phyloP scores from a whole-genome alignment of 2,113 vertebrate species.

The Hippotragus niger region DNA sequence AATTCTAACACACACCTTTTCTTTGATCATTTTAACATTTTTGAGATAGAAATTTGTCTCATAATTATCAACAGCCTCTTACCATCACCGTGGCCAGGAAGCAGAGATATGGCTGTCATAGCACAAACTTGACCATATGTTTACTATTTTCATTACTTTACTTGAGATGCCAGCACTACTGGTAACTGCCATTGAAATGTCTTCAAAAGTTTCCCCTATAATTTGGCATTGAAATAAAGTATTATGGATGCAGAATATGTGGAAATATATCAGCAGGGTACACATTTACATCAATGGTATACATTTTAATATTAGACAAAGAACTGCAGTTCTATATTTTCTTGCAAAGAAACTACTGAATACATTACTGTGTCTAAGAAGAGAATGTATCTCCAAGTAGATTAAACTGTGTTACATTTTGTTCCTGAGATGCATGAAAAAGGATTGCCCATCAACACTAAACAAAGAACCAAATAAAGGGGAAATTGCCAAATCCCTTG shows the following conservation, averaged over 20 bases:
- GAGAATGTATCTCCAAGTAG: neutral
- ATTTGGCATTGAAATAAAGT: constrained; percentile 11
- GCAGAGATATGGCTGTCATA: neutral
- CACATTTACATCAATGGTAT: neutral
- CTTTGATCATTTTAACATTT: neutral
- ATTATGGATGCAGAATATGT: neutral
- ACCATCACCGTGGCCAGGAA: neutral
- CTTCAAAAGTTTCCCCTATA: neutral
- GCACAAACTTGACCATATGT: neutral
- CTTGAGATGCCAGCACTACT: neutral
- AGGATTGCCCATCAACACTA: neutral
- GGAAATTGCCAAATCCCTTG: constrained; percentile 2
- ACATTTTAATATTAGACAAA: neutral
- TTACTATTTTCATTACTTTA: neutral
- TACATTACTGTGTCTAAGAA: neutral
- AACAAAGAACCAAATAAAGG: neutral
- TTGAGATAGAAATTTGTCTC: neutral
- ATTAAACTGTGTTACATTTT: neutral
- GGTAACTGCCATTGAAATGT: neutral
- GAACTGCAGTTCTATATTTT: neutral
- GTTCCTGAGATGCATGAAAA: neutral
- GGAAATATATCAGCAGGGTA: neutral
- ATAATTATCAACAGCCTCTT: neutral
- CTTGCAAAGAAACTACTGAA: constrained; percentile 1
- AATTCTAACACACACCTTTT: neutral